phyloP scores from a whole-genome alignment of 2,113 vertebrate species.

The Phocoena sinus region DNA sequence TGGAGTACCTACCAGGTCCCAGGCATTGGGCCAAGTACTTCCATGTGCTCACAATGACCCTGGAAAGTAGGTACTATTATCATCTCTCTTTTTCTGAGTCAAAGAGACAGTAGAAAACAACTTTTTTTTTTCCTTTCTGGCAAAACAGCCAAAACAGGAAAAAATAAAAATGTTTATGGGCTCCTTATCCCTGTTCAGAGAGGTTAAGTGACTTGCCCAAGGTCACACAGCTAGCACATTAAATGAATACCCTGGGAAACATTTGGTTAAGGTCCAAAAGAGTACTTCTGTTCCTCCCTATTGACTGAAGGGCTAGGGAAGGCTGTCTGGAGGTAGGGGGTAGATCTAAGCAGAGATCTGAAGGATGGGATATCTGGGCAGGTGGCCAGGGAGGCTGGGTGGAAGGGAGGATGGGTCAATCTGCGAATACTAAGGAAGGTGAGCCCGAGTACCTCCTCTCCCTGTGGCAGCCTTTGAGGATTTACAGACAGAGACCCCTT shows the following conservation, averaged over 20 bases:
- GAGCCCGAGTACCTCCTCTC: neutral
- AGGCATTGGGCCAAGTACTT: neutral
- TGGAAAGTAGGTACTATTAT: neutral
- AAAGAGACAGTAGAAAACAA: conserved; percentile 24
- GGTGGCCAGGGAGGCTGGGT: neutral
- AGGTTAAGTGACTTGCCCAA: conserved; percentile 48
- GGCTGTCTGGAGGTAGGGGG: neutral
- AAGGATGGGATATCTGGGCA: neutral
- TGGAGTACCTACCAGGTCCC: neutral
- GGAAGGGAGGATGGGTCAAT: neutral
- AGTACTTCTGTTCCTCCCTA: neutral
- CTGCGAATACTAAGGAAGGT: neutral
- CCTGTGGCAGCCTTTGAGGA: neutral
- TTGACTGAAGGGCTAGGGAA: neutral
- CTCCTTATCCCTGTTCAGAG: conserved; percentile 13
- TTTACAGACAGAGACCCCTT: neutral
- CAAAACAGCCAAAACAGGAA: neutral
- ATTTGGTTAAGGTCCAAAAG: conserved; percentile 11
- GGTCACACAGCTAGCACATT: conserved; percentile 40
- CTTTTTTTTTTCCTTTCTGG: neutral
- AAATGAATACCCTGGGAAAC: conserved; percentile 10
- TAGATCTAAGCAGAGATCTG: neutral
- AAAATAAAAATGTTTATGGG: conserved; percentile 41
- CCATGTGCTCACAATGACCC: neutral
- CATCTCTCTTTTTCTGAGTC: conserved; percentile 15